phyloP scores from a whole-genome alignment of 2,797 vertebrate genomes.

The Basileuterus tristriatus region DNA sequence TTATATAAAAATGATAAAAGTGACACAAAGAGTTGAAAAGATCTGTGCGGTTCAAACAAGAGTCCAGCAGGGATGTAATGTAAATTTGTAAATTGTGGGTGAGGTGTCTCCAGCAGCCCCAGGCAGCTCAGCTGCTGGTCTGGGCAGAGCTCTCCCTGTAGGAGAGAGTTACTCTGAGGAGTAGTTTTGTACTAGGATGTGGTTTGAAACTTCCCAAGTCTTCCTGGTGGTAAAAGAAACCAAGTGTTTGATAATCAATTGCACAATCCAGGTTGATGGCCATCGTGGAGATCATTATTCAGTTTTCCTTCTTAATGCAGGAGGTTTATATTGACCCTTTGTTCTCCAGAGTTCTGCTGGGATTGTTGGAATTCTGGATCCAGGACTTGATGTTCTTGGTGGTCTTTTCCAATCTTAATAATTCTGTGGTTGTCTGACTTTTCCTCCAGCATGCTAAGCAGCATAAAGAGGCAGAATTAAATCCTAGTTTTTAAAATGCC shows the following conservation, averaged over 20 bases:
- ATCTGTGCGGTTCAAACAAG: neutral
- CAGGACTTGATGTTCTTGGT: neutral
- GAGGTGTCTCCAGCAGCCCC: neutral
- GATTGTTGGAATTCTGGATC: neutral
- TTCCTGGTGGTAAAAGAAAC: neutral
- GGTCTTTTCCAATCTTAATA: neutral
- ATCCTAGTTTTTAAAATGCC: neutral
- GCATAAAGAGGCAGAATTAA: neutral
- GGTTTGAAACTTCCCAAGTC: neutral
- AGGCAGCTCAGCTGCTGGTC: neutral
- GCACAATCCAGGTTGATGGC: neutral
- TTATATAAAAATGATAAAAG: slow-evolving; percentile 64
- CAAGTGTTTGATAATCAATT: neutral
- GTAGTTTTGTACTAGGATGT: neutral
- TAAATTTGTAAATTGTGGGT: slow-evolving; percentile 13
- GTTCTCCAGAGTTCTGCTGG: neutral
- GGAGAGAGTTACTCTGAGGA: neutral
- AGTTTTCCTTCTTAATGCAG: neutral
- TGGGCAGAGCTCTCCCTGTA: neutral
- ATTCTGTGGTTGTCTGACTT: neutral
- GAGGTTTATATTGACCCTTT: neutral
- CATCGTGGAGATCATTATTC: neutral
- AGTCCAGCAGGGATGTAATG: neutral
- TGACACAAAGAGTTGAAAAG: slow-evolving; percentile 10
- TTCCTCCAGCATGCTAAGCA: neutral